Conservation (phyloP, 2,888 invertebrate species). For the Tetanocera ferruginea region DNA sequence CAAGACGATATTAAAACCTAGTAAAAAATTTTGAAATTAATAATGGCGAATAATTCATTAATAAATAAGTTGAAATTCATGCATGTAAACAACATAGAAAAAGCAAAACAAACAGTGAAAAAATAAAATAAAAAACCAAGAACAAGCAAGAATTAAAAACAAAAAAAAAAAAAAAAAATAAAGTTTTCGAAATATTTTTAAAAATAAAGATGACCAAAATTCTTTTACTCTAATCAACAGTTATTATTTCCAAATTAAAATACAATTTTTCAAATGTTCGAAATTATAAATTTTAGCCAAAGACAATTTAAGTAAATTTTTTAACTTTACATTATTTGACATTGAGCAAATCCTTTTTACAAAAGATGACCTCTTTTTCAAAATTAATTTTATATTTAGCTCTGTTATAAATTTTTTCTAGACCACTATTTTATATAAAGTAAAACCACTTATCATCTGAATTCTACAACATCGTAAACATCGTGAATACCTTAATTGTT, state of each 20-base stretch:
- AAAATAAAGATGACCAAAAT: constrained; percentile 40
- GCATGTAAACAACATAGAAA: constrained; percentile 23
- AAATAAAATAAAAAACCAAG: constrained; percentile 26
- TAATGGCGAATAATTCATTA: constrained; percentile 13
- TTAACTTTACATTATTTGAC: too few species aligned
- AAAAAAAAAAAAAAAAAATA: constrained; percentile 38
- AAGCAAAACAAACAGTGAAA: constrained; percentile 20
- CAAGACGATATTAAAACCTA: constrained; percentile 17
- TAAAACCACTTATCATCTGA: too few species aligned
- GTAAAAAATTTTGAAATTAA: constrained; percentile 13
- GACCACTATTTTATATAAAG: too few species aligned
- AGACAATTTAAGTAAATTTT: not conserved
- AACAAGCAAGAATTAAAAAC: constrained; percentile 34
- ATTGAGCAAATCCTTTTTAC: too few species aligned
- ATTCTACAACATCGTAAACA: too few species aligned
- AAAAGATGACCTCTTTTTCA: too few species aligned
- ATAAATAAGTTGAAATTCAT: constrained; percentile 21
- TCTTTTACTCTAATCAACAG: not conserved
- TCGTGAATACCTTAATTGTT: too few species aligned
- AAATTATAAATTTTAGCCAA: not conserved
- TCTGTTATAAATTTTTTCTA: too few species aligned
- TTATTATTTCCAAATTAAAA: not conserved
- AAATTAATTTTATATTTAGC: too few species aligned
- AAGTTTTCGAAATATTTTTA: constrained; percentile 53
- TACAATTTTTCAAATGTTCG: not conserved